A percentile compares a stretch with the other conserved stretches of the same genome.
Conservation (phyloP, 2,113 vertebrate species). For the Lepus timidus region DNA sequence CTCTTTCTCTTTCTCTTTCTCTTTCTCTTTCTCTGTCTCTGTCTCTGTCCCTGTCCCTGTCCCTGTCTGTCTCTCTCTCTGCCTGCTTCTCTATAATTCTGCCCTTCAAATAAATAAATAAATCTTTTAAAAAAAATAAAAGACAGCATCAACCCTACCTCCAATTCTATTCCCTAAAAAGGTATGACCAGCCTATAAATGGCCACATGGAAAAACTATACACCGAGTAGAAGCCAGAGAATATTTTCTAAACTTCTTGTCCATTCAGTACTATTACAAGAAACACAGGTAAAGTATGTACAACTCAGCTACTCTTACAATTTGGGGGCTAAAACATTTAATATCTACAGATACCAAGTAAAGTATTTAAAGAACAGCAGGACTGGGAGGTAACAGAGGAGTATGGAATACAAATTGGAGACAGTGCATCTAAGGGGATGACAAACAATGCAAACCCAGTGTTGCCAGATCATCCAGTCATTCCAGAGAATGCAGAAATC, state of each 20-base stretch:
- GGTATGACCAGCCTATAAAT: neutral
- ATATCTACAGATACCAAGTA: neutral
- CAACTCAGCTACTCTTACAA: neutral
- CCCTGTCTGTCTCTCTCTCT: no score
- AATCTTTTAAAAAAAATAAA: neutral
- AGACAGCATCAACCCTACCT: slow-evolving; percentile 4
- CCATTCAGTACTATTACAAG: neutral
- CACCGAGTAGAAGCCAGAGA: neutral
- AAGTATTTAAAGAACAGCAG: neutral
- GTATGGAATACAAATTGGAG: neutral
- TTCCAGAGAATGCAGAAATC: neutral
- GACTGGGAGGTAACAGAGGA: neutral
- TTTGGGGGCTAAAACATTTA: neutral
- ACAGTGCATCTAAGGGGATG: neutral
- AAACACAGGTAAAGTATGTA: neutral
- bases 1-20: no score
- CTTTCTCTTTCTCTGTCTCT: no score
- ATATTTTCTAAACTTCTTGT: slow-evolving; percentile 9
- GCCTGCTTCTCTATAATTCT: no score
- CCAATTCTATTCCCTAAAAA: neutral
- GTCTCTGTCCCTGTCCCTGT: no score
- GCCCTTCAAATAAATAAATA: no score
- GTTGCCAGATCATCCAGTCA: neutral
- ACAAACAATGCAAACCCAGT: neutral
- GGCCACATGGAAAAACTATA: neutral